Evolutionary conservation across 2,797 vertebrate genomes (phyloP).

Genomic region (Chiroxiphia lanceolata): DNA sequence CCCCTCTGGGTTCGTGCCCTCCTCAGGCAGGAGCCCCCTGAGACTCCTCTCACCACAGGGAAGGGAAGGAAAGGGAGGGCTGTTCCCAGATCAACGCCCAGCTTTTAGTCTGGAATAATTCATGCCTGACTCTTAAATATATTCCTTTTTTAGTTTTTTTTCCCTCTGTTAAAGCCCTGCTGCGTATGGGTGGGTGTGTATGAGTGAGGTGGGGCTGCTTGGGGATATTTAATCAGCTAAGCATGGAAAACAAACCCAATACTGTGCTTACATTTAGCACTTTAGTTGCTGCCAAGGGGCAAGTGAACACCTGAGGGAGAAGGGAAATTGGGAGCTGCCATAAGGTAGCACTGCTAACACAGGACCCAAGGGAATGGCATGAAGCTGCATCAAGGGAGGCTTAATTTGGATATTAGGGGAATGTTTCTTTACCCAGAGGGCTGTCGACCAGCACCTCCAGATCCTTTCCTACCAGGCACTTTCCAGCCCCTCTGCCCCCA

Average conservation of each 20-base stretch:
- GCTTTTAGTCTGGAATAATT: not conserved
- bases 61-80: not conserved
- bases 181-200: not conserved
- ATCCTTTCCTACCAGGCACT: not conserved
- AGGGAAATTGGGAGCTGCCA: not conserved
- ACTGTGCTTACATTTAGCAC: rapidly evolving
- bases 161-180: not conserved
- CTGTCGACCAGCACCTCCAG: not conserved
- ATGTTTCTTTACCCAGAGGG: not conserved
- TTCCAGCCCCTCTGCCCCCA: not conserved
- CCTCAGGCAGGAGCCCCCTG: not conserved
- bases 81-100: rapidly evolving
- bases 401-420: not conserved
- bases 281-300: not conserved
- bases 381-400: not conserved
- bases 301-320: no score
- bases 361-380: not conserved
- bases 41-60: not conserved
- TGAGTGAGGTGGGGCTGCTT: rapidly evolving
- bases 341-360: not conserved
- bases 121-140: not conserved
- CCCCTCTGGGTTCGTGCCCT: not conserved
- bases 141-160: rapidly evolving
- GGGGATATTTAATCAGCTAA: not conserved
- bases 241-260: not conserved